These are phyloP conservation scores for Aspiorhynchus laticeps DNA, from an alignment of 2,113 vertebrate genomes.

Conservation along the genomic window DNA sequence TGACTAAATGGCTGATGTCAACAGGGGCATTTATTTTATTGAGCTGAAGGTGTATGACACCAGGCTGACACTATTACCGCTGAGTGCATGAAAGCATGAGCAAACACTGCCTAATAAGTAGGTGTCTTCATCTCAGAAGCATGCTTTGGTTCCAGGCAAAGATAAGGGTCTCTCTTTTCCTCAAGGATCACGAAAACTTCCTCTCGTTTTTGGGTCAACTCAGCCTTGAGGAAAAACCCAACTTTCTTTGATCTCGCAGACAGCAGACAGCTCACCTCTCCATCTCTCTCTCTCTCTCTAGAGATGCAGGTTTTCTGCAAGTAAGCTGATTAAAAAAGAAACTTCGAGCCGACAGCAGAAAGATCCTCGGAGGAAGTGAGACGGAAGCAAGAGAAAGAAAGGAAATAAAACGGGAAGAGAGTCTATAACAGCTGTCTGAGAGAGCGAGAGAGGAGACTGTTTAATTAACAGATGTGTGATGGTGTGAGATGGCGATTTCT, in stretches of 20 bases:
- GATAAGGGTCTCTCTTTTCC: neutral
- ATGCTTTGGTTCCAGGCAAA: neutral
- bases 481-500: conserved; percentile 39
- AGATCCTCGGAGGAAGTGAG: neutral
- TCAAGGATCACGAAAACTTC: neutral
- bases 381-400: neutral
- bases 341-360: conserved; percentile 9
- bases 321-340: conserved; percentile 35
- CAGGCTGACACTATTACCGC: neutral
- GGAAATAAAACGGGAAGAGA: neutral
- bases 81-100: conserved; percentile 2
- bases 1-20: conserved; percentile 26
- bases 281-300: neutral
- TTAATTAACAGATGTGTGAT: conserved; percentile 44
- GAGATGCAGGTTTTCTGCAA: conserved; percentile 28
- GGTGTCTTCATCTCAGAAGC: conserved; percentile 3
- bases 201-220: conserved; percentile 6
- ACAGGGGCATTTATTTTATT: neutral
- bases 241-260: conserved; percentile 51
- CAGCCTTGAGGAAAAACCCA: conserved; percentile 31
- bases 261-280: conserved; percentile 30
- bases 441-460: conserved; percentile 21
- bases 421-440: conserved; percentile 32
- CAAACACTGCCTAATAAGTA: neutral
- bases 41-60: neutral